Conservation (phyloP, 2,888 invertebrate species). For the Dicycla oo region DNA sequence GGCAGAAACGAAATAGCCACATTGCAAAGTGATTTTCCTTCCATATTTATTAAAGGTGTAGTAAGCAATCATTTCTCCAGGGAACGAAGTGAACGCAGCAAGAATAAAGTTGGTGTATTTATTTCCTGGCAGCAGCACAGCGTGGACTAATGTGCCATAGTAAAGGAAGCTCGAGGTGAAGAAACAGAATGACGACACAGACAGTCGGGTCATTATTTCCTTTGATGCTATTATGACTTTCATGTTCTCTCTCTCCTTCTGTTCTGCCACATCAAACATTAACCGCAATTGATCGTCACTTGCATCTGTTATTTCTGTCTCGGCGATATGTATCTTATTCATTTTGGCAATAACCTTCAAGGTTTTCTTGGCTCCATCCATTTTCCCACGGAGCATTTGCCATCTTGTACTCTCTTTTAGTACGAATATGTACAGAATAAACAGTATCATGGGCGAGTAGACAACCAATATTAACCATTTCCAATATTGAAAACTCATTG, state of each 20-base stretch:
- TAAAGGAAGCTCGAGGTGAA: slow-evolving; percentile 83
- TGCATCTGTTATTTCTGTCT: slow-evolving; percentile 75
- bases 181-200: slow-evolving; percentile 79
- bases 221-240: slow-evolving; percentile 79
- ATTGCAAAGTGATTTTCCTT: slow-evolving; percentile 77
- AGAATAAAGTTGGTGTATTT: slow-evolving; percentile 83
- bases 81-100: slow-evolving; percentile 79
- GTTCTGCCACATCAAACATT: slow-evolving; percentile 76
- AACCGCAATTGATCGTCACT: slow-evolving; percentile 74
- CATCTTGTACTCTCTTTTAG: slow-evolving; percentile 82
- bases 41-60: slow-evolving; percentile 79
- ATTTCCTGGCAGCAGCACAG: slow-evolving; percentile 80
- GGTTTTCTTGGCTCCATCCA: slow-evolving; percentile 75
- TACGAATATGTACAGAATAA: slow-evolving; percentile 72
- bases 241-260: slow-evolving; percentile 77
- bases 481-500: slow-evolving; percentile 81
- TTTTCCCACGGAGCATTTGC: slow-evolving; percentile 81
- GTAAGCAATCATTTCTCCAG: slow-evolving; percentile 80
- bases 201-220: slow-evolving; percentile 79
- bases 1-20: slow-evolving; percentile 76
- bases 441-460: slow-evolving; percentile 78
- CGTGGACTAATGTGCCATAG: slow-evolving; percentile 80
- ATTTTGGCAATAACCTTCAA: slow-evolving; percentile 74
- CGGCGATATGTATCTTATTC: slow-evolving; percentile 75
- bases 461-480: slow-evolving; percentile 77